Conservation (phyloP, 2,113 vertebrate genomes). For the Tauraco erythrolophus region DNA sequence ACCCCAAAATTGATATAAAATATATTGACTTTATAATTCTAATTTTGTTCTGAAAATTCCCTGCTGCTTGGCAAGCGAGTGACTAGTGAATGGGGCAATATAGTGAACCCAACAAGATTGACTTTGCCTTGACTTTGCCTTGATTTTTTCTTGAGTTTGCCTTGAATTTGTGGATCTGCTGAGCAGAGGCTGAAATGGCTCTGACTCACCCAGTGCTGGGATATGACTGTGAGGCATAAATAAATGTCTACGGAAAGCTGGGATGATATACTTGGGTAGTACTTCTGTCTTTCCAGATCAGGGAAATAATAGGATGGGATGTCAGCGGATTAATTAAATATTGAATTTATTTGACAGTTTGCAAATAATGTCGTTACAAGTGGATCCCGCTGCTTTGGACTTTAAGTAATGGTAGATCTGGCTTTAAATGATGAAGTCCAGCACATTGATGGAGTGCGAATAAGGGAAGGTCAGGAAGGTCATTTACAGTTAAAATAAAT, state of each 20-base stretch:
- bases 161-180: background rate
- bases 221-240: slow-evolving; percentile 14
- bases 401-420: background rate
- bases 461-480: slow-evolving; percentile 59
- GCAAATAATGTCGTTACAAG: background rate
- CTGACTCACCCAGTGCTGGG: slow-evolving; percentile 12
- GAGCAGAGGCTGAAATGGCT: slow-evolving; percentile 1
- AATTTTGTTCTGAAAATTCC: background rate
- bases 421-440: slow-evolving; percentile 68
- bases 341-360: slow-evolving; percentile 65
- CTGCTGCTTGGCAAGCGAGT: background rate
- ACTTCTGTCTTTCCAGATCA: slow-evolving; percentile 52
- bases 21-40: accelerated
- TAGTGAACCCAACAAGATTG: background rate
- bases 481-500: slow-evolving; percentile 66
- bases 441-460: slow-evolving; percentile 47
- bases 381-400: background rate
- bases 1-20: background rate
- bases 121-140: background rate
- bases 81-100: background rate
- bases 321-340: slow-evolving; percentile 62
- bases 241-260: slow-evolving; percentile 31
- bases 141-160: background rate
- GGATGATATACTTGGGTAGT: background rate
- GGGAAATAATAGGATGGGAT: slow-evolving; percentile 46